These are phyloP conservation scores for Streblospio benedicti DNA, from an alignment of 1,140 invertebrate species.

Conservation along the genomic window DNA sequence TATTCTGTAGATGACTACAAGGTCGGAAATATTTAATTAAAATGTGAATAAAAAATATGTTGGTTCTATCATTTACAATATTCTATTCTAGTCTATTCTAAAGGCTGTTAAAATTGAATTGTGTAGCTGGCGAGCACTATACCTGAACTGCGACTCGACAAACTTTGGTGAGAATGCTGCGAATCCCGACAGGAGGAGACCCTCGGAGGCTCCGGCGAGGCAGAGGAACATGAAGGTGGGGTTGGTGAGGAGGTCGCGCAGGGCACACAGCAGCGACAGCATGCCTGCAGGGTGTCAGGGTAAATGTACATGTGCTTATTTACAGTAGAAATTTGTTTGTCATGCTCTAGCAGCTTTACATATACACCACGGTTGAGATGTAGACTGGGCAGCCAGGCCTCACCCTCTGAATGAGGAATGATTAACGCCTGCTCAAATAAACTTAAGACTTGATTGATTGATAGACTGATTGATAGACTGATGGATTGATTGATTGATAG, in stretches of 20 bases:
- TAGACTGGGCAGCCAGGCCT: neutral
- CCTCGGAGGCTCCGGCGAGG: slow-evolving; percentile 67
- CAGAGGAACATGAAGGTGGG: slow-evolving; percentile 73
- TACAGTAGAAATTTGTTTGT: neutral
- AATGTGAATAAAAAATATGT: no score
- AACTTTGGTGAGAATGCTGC: slow-evolving; percentile 72
- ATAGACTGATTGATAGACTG: no score
- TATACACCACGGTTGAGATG: neutral
- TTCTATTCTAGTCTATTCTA: no score
- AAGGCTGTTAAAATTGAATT: no score
- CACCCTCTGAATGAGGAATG: neutral
- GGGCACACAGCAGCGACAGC: slow-evolving; percentile 38
- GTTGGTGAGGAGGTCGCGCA: slow-evolving; percentile 60
- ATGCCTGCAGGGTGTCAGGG: no score
- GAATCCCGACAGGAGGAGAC: slow-evolving; percentile 65
- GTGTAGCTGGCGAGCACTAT: no score
- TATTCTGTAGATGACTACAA: no score
- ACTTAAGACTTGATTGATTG: no score
- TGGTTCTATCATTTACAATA: no score
- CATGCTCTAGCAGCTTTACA: neutral
- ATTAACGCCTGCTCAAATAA: no score
- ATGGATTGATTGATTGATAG: no score
- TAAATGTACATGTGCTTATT: slow-evolving; percentile 49
- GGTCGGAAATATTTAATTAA: no score
- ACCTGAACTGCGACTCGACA: slow-evolving; percentile 76